A percentile compares a stretch with the other conserved stretches of the same genome.
phyloP scores from a whole-genome alignment of 2,888 invertebrate genomes.

The Melangyna quadrimaculata region DNA sequence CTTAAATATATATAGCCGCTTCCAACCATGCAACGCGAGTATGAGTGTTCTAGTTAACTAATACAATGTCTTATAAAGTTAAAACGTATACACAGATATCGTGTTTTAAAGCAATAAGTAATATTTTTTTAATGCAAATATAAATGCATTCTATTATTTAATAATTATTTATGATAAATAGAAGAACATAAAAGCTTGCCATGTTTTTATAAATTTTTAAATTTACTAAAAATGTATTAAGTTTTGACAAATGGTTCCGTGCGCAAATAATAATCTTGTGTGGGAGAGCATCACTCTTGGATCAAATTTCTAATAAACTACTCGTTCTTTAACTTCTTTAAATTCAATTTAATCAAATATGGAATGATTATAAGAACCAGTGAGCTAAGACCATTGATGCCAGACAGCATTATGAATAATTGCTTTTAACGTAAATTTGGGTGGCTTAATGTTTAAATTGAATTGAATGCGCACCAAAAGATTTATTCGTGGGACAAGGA shows the following conservation, averaged over 20 bases:
- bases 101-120: no score
- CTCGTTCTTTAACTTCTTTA: background rate
- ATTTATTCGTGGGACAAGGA: conserved; percentile 3
- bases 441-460: background rate
- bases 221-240: background rate
- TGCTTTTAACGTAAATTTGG: background rate
- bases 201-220: no score
- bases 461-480: background rate
- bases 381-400: background rate
- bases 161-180: no score
- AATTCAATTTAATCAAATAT: background rate
- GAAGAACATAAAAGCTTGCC: no score
- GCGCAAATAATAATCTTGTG: background rate
- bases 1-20: no score
- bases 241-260: background rate
- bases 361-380: background rate
- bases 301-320: background rate
- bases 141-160: no score
- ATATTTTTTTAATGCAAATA: no score
- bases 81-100: no score
- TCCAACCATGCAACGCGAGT: no score
- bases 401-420: conserved; percentile 8
- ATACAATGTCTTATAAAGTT: no score
- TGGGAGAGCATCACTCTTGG: background rate
- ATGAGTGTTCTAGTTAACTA: no score